Evolutionary conservation across 2,888 invertebrate genomes (phyloP), one percentile per base, ranked within the genome.

Genomic region (Muschampia staudingeri): DNA sequence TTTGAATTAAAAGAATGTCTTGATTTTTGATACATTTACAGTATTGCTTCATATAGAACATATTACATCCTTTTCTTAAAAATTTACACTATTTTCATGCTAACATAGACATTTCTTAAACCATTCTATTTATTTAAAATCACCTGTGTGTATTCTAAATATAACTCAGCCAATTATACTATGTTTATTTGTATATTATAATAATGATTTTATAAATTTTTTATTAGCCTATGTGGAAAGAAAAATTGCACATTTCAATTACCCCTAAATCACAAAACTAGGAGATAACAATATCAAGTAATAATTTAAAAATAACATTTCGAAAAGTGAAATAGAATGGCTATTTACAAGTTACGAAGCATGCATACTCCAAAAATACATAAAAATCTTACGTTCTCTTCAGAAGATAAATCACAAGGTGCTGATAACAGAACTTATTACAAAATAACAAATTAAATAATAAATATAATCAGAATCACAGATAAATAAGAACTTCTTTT

Each of bases 351-450:
- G 81, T 30, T 87, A 69, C 37, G 78, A 83, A 83, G 81, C 88
- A 86, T 82, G 85, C 93, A 92, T 89, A 83, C 79, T 83, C 85
- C 81, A 89, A 84, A 83, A 79, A 87, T 88, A 87, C 85, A 42
- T 71, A 42, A 42, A 71, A 19, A 89, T 89, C 94, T 94, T 94
- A 94, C 94, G 82, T 76, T 87, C 88, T 84, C 83, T 85, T 86
- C 82, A 86, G 89, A 86, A 84, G 88, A 85, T 65, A 87, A 86
- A 89, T 83, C 88, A 89, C 91, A 83, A 78, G 87, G 87, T 76
- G 87, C 90, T 90, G 86, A 86, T 86, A 88, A 87, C 89, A 88
- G 84, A 84, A 85, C 86, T 82, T 77, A 67, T 79, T 73, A 80
- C 82, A 78, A 82, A 75, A 14, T 69, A 78, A 79, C 73, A 76